Percentiles rank a stretch among this genome's conserved stretches.
Evolutionary conservation across 92 coral and sea anemone genomes (phyloP).

Genomic region (Micromussa lordhowensis): DNA sequence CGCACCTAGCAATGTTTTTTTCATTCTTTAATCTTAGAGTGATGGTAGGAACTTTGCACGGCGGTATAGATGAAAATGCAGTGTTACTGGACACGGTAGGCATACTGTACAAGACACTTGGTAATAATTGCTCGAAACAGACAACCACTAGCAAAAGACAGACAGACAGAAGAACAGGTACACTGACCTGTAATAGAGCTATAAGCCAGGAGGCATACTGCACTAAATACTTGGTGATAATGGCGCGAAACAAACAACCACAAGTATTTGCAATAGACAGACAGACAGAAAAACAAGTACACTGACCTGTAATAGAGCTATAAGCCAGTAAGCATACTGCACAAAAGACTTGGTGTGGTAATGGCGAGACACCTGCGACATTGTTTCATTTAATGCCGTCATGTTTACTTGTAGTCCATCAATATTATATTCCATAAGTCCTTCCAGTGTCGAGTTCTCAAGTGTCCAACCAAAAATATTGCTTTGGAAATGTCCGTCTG

Average conservation of each 20-base stretch:
- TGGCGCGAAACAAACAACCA: slow-evolving; percentile 1
- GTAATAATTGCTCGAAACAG: not conserved
- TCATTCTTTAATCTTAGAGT: no score
- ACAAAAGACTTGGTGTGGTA: slow-evolving; percentile 71
- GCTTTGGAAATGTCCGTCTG: slow-evolving; percentile 80
- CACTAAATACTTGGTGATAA: slow-evolving; percentile 66
- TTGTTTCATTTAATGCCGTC: slow-evolving; percentile 33
- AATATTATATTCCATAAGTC: slow-evolving; percentile 45
- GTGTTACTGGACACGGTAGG: not conserved
- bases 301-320: slow-evolving; percentile 92
- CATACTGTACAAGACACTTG: not conserved
- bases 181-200: slow-evolving; percentile 89
- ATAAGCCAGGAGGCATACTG: slow-evolving; percentile 98
- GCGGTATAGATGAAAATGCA: no score
- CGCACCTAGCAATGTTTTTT: no score
- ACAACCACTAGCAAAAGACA: not conserved
- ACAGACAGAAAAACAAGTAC: not conserved
- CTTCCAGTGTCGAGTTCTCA: slow-evolving; percentile 77
- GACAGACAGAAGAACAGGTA: not conserved
- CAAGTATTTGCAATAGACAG: not conserved
- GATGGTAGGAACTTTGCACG: no score
- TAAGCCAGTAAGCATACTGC: slow-evolving; percentile 96
- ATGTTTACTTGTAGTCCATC: slow-evolving; percentile 49
- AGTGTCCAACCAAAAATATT: slow-evolving; percentile 92
- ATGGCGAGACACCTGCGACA: slow-evolving; percentile 8